Evolutionary conservation across 2,888 invertebrate genomes (phyloP), one percentile per base, ranked within the genome.

Genomic region (Apamea anceps): DNA sequence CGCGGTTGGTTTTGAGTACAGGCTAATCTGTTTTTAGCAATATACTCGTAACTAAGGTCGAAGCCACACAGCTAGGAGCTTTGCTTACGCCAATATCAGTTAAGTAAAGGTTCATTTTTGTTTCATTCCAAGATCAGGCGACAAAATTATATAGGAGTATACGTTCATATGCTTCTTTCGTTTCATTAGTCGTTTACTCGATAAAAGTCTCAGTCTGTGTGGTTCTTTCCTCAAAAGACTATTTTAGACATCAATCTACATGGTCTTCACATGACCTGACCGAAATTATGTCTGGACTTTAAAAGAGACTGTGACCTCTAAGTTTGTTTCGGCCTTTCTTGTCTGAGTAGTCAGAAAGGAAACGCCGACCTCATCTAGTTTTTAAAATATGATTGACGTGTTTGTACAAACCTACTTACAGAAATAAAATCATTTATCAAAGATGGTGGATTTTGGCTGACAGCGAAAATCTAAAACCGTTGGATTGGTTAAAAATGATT

Each of bases 1-100:
- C 18, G 81, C 67, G 85, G 85, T 81, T 66, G 51, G 70, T 70
- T 88, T 81, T 84, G 72, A 81, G 82, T 83, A 37, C 42, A 32
- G 32, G 32, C 42, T 82, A 73, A 82, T 76, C 75, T 79, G 68
- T 80, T 84, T 80, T 81, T 80, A 76, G 72, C 42, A 54, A 81
- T 72, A 77, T 73, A 54, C 15, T 73, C 48, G 10, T 25, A 65
- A 28, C 28, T 62, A 63, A 45, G 21, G 7, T 51, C 5, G 25
- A 62, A 70, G 21, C 12, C 32, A 80, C n/a, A 48, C 25, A 51
- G n/a, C 0, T 25, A 57, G 18, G 1, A 73, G 12, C 75, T n/a
- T 21, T n/a, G 18, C 45, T 48, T 21, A 32, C 12, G 32, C 25
- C 42, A 4, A 37, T 42, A 42, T 42, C 42, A 15, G 42, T 6